Evolutionary conservation across 2,113 vertebrate species (phyloP).

Genomic region (Setophaga coronata): DNA sequence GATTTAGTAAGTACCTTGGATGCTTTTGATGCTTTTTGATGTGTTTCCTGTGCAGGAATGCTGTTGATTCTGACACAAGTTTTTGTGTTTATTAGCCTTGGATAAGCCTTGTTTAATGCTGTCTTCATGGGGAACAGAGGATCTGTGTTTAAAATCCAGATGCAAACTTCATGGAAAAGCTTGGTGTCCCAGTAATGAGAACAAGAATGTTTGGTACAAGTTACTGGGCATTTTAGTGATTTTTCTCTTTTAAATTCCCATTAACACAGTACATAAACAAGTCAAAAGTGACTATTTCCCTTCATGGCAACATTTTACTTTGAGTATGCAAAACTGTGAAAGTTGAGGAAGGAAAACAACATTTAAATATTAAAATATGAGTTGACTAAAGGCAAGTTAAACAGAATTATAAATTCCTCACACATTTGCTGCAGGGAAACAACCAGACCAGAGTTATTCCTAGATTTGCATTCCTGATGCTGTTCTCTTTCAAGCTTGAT

Average conservation of each 20-base stretch:
- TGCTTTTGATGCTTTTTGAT: background rate
- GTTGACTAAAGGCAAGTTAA: background rate
- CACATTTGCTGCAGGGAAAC: background rate
- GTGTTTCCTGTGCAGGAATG: background rate
- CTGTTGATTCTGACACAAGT: background rate
- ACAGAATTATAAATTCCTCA: background rate
- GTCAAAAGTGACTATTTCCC: background rate
- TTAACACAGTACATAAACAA: background rate
- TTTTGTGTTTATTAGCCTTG: background rate
- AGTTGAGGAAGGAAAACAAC: background rate
- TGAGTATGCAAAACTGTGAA: background rate
- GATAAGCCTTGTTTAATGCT: background rate
- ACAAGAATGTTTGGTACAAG: background rate
- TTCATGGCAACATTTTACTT: background rate
- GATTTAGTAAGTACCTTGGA: constrained; percentile 92
- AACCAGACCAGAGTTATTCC: background rate
- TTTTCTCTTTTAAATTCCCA: background rate
- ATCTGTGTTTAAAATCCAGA: background rate
- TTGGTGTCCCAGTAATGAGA: background rate
- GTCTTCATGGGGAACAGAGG: background rate
- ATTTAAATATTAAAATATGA: background rate
- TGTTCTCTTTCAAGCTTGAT: background rate
- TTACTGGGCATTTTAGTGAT: background rate
- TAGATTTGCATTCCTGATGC: background rate
- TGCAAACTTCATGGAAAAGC: background rate